phyloP scores from a whole-genome alignment of 2,797 vertebrate species.

The Enteromius fasciolatus region DNA sequence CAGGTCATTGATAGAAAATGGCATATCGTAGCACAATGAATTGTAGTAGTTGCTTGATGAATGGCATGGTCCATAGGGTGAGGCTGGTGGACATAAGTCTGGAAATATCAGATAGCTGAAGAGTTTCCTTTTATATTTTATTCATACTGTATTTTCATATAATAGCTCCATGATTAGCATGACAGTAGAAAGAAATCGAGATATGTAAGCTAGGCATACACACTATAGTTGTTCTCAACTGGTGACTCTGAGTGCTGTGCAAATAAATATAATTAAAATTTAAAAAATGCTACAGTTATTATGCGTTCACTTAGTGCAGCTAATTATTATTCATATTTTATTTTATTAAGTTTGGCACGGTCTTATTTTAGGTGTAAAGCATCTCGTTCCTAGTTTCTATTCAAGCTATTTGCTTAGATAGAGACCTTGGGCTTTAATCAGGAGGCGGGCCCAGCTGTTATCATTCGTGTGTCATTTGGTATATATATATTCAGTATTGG shows the following conservation, averaged over 20 bases:
- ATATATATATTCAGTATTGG: too few species aligned
- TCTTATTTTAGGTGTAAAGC: too few species aligned
- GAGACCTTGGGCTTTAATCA: too few species aligned
- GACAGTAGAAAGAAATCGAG: background rate
- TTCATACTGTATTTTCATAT: background rate
- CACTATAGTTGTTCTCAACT: background rate
- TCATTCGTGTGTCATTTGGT: too few species aligned
- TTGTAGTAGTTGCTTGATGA: constrained; percentile 25
- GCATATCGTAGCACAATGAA: constrained; percentile 23
- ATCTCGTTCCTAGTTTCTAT: too few species aligned
- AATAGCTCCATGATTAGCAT: background rate
- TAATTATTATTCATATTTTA: background rate
- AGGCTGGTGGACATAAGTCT: constrained; percentile 7
- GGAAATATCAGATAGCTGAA: constrained; percentile 22
- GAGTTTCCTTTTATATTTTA: constrained; percentile 8
- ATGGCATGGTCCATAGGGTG: constrained; percentile 30
- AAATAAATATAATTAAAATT: background rate
- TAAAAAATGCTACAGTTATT: background rate
- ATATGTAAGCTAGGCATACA: background rate
- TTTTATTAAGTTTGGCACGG: background rate
- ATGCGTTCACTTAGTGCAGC: background rate
- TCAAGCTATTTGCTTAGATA: too few species aligned
- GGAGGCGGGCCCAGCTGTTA: too few species aligned
- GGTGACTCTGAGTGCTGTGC: background rate
- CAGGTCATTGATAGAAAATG: constrained; percentile 43